Percentiles rank a stretch among this genome's conserved stretches.
phyloP scores from a whole-genome alignment of 2,113 vertebrate genomes.

The Synchiropus splendidus region DNA sequence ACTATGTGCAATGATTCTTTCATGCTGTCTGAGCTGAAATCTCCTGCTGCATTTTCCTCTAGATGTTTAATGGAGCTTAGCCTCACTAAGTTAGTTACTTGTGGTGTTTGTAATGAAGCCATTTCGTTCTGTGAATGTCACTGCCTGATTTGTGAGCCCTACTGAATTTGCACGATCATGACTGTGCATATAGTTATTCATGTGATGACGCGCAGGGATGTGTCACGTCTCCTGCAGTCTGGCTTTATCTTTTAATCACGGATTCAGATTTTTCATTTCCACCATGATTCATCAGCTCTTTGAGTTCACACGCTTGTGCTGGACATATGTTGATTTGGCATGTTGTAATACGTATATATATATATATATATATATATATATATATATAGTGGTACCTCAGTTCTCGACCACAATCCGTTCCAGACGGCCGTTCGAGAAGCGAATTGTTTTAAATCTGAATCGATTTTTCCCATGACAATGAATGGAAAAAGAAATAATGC shows the following conservation, averaged over 20 bases:
- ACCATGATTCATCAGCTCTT: no score
- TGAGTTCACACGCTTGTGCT: no score
- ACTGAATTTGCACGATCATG: conserved; percentile 15
- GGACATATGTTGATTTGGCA: no score
- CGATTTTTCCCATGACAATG: no score
- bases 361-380: no score
- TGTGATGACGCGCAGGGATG: not conserved
- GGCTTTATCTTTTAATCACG: conserved; percentile 19
- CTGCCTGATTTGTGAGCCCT: conserved; percentile 7
- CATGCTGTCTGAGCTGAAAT: conserved; percentile 14
- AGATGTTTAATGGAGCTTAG: conserved; percentile 21
- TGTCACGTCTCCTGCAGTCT: conserved; percentile 5
- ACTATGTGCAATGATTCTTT: conserved; percentile 3
- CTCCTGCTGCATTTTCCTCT: conserved; percentile 13
- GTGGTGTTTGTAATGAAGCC: conserved; percentile 10
- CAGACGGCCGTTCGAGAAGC: no score
- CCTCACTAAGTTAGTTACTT: conserved; percentile 17
- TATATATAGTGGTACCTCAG: no score
- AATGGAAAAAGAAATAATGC: no score
- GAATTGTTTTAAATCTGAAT: no score
- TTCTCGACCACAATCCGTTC: no score
- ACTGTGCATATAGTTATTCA: conserved; percentile 4
- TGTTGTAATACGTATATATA: no score
- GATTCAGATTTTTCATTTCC: no score
- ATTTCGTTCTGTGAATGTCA: conserved; percentile 9